These are phyloP conservation scores for Alaudala cheleensis DNA, from an alignment of 2,113 vertebrate species.

Conservation along the genomic window DNA sequence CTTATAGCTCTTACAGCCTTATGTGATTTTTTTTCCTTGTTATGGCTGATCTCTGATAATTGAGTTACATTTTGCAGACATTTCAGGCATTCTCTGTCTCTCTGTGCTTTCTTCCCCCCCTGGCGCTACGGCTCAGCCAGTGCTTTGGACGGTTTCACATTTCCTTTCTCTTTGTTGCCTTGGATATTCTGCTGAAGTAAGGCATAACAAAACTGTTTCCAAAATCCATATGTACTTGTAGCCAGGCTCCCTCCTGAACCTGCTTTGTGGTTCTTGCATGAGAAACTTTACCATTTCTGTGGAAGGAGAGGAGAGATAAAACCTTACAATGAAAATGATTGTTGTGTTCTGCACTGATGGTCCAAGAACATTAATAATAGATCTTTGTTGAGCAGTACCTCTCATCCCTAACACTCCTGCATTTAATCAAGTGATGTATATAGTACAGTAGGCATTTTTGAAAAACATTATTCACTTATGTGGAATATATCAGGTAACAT, in stretches of 20 bases:
- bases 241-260: conserved; percentile 37
- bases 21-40: conserved; percentile 68
- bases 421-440: conserved; percentile 11
- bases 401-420: background rate
- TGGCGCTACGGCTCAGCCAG: conserved; percentile 23
- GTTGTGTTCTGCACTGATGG: conserved; percentile 7
- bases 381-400: background rate
- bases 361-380: conserved; percentile 35
- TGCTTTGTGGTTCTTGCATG: conserved; percentile 27
- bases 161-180: conserved; percentile 63
- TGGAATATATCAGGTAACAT: background rate
- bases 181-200: conserved; percentile 72
- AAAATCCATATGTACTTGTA: conserved; percentile 45
- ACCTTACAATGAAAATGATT: conserved; percentile 19
- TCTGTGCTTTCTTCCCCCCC: conserved; percentile 29
- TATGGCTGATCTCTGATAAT: conserved; percentile 74
- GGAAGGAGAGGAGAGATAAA: conserved; percentile 26
- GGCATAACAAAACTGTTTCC: conserved; percentile 66
- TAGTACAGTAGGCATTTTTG: background rate
- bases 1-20: conserved; percentile 74
- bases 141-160: conserved; percentile 47
- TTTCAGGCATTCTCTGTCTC: conserved; percentile 63
- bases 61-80: conserved; percentile 69
- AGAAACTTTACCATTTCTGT: background rate
- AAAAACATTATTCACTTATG: background rate